Conservation (phyloP, 2,113 vertebrate genomes). For the Andinoacara biseriatus region DNA sequence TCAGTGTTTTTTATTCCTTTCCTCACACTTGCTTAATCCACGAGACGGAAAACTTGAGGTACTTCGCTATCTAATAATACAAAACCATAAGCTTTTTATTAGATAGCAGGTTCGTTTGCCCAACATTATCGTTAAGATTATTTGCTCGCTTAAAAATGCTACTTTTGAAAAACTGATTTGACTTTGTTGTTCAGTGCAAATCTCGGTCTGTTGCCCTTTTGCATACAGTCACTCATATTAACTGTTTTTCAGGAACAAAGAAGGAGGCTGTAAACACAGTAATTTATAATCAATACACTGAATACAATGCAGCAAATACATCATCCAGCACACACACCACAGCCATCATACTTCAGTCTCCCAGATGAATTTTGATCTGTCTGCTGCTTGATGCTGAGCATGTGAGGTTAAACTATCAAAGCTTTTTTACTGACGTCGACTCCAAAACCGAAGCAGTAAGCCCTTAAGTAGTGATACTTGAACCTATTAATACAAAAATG, state of each 20-base stretch:
- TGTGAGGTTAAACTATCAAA: background rate
- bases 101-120: background rate
- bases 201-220: background rate
- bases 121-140: background rate
- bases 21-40: background rate
- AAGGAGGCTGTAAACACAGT: background rate
- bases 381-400: background rate
- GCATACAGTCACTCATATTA: background rate
- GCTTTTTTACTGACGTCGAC: fast-evolving
- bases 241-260: background rate
- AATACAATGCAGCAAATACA: background rate
- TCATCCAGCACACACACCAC: background rate
- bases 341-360: background rate
- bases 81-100: background rate
- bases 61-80: background rate
- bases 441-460: background rate
- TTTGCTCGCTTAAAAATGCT: background rate
- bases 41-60: background rate
- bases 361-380: background rate
- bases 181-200: background rate
- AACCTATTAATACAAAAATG: too few relatives aligned
- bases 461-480: background rate
- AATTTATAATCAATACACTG: background rate
- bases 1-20: background rate
- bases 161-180: background rate